Evolutionary conservation across 2,888 invertebrate genomes (phyloP), one percentile per base, ranked within the genome.

Genomic region (Boloria selene): DNA sequence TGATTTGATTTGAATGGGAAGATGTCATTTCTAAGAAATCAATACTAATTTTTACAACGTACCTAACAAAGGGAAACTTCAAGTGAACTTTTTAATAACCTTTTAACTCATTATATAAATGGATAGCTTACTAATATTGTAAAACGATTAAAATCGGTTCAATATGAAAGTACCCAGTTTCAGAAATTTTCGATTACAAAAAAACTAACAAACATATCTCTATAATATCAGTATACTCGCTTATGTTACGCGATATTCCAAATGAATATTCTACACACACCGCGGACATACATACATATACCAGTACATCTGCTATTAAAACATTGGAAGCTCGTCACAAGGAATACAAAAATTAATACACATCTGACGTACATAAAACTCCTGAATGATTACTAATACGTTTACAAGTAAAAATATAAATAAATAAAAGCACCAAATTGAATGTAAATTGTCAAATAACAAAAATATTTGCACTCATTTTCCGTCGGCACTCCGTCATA

Each of bases 361-460:
- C 62, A 2, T 13, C 49, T 22, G 55, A 55, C 55, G 55, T n/a
- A 47, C 49, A 38, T 22, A 49, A 18, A 42, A 22, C 42, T 22
- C 22, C 42, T 50, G 55, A 63, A 63, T 42, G 55, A 63, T 55
- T 50, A 17, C 10, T 17, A 42, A 42, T 49, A 49, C 55, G 47
- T 49, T 49, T 10, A 45, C 17, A 18, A 10, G 42, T 18, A 47
- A 10, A 45, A 18, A 31, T 53, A n/a, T 16, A 26, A 16, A 14
- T 31, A 18, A 26, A 55, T 13, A 63, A n/a, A 42, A 42, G 17
- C 13, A 10, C 38, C 7, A 54, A 42, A 47, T 18, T 54, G 54
- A 54, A 62, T 62, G 17, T 42, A 49, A 63, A 55, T 63, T 31
- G 54, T 55, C 55, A 62, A 38, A 62, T 55, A 49, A 62, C 31